Evolutionary conservation across 2,888 invertebrate species (phyloP), one percentile per base, ranked within the genome.

Genomic region (Metopia argyrocephala): DNA sequence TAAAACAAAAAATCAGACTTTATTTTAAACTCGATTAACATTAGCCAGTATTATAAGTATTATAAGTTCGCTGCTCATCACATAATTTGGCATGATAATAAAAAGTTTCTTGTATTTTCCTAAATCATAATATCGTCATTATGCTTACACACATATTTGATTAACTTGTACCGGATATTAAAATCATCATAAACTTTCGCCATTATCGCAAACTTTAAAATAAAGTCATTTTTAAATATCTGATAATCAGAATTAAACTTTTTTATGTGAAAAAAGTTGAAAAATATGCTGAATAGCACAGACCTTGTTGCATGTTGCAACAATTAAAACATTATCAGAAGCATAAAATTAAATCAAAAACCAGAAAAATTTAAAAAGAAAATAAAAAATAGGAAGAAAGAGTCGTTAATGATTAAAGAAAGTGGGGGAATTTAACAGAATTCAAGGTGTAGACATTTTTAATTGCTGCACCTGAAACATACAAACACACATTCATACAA

Each of bases 251-350:
- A 0, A 38, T 3, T 3, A 15, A 9, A 38, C 9, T 12, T 38
- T 9, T 38, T 38, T 15, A 38, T 38, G 38, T 38, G 38, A 38
- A 38, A 38, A 38, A 9, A 38, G 38, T 38, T 38, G 1, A 38
- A n/a, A n/a, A n/a, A n/a, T 38, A 38, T 38, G 12, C 15, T 38
- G 9, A 38, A 38, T 3, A 38, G 15, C 38, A 38, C 38, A 38
- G 38, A 38, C 38, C 38, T 3, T 54, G 31, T 66, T 61, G 59
- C 9, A 28, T 15, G 65, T 45, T 50, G 25, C 20, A 61, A 48
- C 52, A 66, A 70, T 71, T 50, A 78, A 65, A 65, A 54, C 52
- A 78, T 65, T 76, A 69, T 56, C 64, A 70, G 38, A 54, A 76
- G n/a, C 70, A 61, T 46, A 76, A 62, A 52, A 45, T 59, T 21